Percentiles rank a stretch among this genome's conserved stretches.
Conservation (phyloP, 2,113 vertebrate genomes). For the Callopanchax toddi region DNA sequence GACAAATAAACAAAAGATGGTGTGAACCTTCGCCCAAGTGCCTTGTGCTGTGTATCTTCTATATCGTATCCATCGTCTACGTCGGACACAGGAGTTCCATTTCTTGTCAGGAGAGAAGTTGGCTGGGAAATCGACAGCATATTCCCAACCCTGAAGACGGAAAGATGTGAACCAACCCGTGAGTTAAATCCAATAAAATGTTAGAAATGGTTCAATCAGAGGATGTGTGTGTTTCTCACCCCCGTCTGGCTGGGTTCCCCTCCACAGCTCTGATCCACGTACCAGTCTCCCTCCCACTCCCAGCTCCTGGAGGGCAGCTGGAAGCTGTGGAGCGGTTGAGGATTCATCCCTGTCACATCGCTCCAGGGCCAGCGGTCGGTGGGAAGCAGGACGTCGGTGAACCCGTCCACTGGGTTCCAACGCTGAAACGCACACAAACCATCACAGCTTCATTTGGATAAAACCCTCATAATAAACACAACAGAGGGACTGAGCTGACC, state of each 20-base stretch:
- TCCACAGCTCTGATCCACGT: conserved; percentile 95
- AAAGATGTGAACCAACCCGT: background rate
- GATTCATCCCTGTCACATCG: conserved; percentile 88
- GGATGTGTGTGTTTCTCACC: conserved; percentile 80
- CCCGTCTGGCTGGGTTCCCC: conserved; percentile 94
- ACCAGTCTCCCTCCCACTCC: conserved; percentile 99
- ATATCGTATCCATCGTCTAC: conserved; percentile 94
- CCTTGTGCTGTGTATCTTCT: conserved; percentile 91
- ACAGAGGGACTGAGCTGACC: conserved; percentile 70
- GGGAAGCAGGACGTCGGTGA: conserved; percentile 92
- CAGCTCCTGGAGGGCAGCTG: conserved; percentile 89
- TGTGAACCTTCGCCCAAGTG: conserved; percentile 87
- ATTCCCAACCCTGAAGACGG: conserved; percentile 89
- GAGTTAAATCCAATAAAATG: background rate
- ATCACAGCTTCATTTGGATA: background rate
- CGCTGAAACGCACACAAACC: conserved; percentile 76
- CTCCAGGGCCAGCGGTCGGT: conserved; percentile 99
- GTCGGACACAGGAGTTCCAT: conserved; percentile 96
- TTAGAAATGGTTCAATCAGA: background rate
- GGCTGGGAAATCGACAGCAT: conserved; percentile 93
- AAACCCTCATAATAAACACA: background rate
- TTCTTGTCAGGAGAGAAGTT: conserved; percentile 92
- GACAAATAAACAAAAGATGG: background rate
- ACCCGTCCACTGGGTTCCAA: conserved; percentile 97
- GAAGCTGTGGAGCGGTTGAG: conserved; percentile 90